Percentiles rank a stretch among this genome's conserved stretches.
Evolutionary conservation across 2,113 vertebrate genomes (phyloP).

Genomic region (Pelusios castaneus): DNA sequence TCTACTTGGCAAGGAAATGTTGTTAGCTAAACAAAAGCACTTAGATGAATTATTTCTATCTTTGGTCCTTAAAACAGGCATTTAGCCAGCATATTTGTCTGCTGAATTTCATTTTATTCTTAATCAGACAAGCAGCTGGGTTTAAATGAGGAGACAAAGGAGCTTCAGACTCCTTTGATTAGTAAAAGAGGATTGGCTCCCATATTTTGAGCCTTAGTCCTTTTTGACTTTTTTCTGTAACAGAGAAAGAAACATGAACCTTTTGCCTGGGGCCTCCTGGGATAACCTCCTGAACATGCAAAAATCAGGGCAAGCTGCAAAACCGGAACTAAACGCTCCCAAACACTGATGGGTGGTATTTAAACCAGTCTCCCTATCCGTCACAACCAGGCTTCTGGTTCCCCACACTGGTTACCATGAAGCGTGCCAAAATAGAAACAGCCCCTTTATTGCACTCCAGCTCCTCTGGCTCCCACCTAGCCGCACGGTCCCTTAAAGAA

Average conservation of each 20-base stretch:
- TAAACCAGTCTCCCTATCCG: no score
- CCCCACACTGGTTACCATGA: no score
- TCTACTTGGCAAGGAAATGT: conserved; percentile 41
- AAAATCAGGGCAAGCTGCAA: no score
- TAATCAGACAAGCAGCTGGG: conserved; percentile 58
- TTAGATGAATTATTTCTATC: neutral
- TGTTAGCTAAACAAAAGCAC: conserved; percentile 37
- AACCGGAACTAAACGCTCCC: no score
- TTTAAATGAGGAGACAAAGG: conserved; percentile 20
- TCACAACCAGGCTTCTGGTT: no score
- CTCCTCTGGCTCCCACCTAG: no score
- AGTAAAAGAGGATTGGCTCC: neutral
- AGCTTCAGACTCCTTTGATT: conserved; percentile 40
- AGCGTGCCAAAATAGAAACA: no score
- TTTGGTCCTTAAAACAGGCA: conserved; percentile 30
- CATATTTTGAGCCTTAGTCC: neutral
- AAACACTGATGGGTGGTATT: no score
- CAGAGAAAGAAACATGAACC: neutral
- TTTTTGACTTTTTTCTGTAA: neutral
- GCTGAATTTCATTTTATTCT: conserved; percentile 40
- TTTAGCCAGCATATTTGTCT: conserved; percentile 28
- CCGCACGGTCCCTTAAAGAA: no score
- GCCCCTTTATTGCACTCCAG: no score
- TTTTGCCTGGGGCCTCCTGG: no score
- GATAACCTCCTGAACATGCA: no score